Evolutionary conservation across 2,113 vertebrate genomes (phyloP).

Genomic region (Chionodraco myersi): DNA sequence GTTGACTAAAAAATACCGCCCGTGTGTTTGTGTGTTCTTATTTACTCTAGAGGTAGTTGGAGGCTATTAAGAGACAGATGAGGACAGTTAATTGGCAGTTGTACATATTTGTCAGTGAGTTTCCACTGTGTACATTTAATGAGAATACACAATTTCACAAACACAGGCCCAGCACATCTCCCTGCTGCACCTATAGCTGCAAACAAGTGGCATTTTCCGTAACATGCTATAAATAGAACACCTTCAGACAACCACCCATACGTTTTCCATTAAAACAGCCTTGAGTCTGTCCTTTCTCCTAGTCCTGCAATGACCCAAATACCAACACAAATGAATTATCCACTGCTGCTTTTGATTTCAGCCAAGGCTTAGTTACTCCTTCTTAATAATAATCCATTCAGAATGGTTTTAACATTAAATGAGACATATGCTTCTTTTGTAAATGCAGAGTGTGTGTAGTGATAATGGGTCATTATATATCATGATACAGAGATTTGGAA

Average conservation of each 20-base stretch:
- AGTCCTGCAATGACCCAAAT: slow-evolving; percentile 34
- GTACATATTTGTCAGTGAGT: slow-evolving; percentile 19
- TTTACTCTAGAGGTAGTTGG: slow-evolving; percentile 9
- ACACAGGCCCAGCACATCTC: slow-evolving; percentile 6
- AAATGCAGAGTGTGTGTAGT: slow-evolving; percentile 21
- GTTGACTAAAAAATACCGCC: slow-evolving; percentile 20
- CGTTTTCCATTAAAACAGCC: slow-evolving; percentile 25
- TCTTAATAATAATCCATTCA: slow-evolving; percentile 7
- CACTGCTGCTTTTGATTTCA: slow-evolving; percentile 6
- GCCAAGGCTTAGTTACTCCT: neutral
- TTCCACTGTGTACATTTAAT: slow-evolving; percentile 6
- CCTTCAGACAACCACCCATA: slow-evolving; percentile 24
- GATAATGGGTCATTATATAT: slow-evolving; percentile 52
- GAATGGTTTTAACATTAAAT: slow-evolving; percentile 11
- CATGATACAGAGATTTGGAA: slow-evolving; percentile 33
- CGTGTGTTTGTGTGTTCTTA: neutral
- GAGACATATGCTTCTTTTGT: slow-evolving; percentile 18
- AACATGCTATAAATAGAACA: slow-evolving; percentile 49
- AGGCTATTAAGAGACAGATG: neutral
- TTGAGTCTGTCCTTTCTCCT: slow-evolving; percentile 13
- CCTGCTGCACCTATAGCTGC: slow-evolving; percentile 11
- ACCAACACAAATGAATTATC: slow-evolving; percentile 28
- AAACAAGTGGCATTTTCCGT: slow-evolving; percentile 18
- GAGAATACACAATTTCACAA: neutral
- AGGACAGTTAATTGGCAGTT: slow-evolving; percentile 30